Percentiles rank a stretch among this genome's conserved stretches.
These are phyloP conservation scores for Netelia fuscicornis DNA, from an alignment of 2,888 invertebrate genomes.

Conservation along the genomic window DNA sequence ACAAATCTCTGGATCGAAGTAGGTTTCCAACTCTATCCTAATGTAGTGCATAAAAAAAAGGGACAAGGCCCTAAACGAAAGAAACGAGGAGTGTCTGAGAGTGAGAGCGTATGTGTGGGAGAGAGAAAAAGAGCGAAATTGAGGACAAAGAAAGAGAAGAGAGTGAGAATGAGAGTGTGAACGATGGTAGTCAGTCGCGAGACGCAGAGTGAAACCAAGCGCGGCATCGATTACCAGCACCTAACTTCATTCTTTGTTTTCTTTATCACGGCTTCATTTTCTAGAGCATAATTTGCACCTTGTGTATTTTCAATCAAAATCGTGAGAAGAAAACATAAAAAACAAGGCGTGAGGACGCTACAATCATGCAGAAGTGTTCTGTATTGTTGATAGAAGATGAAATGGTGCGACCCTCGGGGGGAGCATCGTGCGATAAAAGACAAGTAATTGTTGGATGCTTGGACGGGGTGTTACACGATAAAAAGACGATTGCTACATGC, in stretches of 20 bases:
- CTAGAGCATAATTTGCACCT: too few relatives aligned
- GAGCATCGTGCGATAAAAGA: background rate
- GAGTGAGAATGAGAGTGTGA: too few relatives aligned
- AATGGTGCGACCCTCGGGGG: background rate
- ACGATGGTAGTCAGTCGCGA: too few relatives aligned
- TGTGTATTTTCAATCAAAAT: background rate
- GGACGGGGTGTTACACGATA: conserved; percentile 3
- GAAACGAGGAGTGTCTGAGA: background rate
- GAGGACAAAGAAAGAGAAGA: too few relatives aligned
- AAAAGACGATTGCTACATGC: background rate
- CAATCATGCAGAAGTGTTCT: background rate
- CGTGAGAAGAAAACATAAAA: conserved; percentile 1
- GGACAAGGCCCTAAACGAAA: background rate
- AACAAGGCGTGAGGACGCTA: background rate
- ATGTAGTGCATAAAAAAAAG: conserved; percentile 57
- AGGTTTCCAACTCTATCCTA: conserved; percentile 82
- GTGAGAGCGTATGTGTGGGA: too few relatives aligned
- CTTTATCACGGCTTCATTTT: too few relatives aligned
- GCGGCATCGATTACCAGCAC: too few relatives aligned
- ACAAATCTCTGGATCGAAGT: conserved; percentile 86
- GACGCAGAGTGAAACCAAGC: too few relatives aligned
- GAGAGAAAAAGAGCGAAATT: too few relatives aligned
- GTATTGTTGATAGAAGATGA: background rate
- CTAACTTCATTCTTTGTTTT: too few relatives aligned
- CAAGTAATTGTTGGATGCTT: conserved; percentile 2